phyloP scores from a whole-genome alignment of 2,113 vertebrate species.

The Platichthys stellatus region DNA sequence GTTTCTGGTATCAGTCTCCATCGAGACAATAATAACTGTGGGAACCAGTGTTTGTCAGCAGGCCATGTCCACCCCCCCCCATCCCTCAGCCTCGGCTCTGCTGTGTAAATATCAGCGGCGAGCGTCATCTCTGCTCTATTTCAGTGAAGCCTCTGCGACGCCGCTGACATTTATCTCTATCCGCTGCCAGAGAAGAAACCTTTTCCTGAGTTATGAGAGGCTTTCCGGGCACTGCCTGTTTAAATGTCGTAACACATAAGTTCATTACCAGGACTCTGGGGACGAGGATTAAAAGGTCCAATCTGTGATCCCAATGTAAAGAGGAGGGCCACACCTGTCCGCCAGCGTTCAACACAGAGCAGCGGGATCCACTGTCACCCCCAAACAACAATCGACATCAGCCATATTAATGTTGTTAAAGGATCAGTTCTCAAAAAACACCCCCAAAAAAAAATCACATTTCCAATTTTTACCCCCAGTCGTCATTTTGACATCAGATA shows the following conservation, averaged over 20 bases:
- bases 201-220: constrained; percentile 73
- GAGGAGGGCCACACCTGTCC: constrained; percentile 29
- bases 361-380: not conserved
- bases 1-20: constrained; percentile 24
- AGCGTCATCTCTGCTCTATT: constrained; percentile 67
- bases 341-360: constrained; percentile 15
- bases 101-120: constrained; percentile 70
- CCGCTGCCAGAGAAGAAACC: constrained; percentile 73
- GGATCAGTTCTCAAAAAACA: constrained; percentile 1
- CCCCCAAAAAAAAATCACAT: not conserved
- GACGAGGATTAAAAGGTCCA: constrained; percentile 55
- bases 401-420: constrained; percentile 1
- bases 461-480: not conserved
- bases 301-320: constrained; percentile 56
- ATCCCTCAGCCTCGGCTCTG: constrained; percentile 41
- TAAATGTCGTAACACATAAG: constrained; percentile 75
- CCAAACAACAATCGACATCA: constrained; percentile 4
- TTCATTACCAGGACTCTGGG: constrained; percentile 64
- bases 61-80: constrained; percentile 22
- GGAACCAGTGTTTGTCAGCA: constrained; percentile 29
- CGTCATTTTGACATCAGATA: constrained; percentile 24
- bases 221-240: constrained; percentile 62
- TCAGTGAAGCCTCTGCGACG: constrained; percentile 54
- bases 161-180: constrained; percentile 76
- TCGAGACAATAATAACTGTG: constrained; percentile 22